Evolutionary conservation across 2,888 invertebrate species (phyloP).

Genomic region (Cecidostiba fungosa): DNA sequence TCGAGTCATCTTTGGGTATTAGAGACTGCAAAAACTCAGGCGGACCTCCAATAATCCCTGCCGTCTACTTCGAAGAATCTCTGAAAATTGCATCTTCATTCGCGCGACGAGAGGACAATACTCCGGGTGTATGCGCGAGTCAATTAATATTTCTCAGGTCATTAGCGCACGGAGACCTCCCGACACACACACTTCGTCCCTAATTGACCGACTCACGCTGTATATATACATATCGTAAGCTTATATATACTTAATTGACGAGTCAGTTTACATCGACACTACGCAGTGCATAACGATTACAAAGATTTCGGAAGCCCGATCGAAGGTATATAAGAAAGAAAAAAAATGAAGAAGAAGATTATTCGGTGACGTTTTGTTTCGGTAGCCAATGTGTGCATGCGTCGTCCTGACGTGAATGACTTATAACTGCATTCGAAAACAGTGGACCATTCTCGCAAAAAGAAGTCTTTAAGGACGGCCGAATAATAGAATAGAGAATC

Average conservation of each 20-base stretch:
- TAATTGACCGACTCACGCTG: slow-evolving; percentile 68
- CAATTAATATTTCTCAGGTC: slow-evolving; percentile 73
- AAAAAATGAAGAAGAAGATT: neutral
- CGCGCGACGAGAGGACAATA: neutral
- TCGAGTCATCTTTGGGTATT: too few relatives aligned
- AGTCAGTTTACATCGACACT: slow-evolving; percentile 28
- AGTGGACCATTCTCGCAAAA: slow-evolving; percentile 63
- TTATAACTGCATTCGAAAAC: slow-evolving; percentile 64
- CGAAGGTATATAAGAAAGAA: neutral
- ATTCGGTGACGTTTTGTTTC: slow-evolving; percentile 59
- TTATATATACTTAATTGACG: slow-evolving; percentile 64
- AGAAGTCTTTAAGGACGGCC: slow-evolving; percentile 69
- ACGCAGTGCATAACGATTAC: neutral
- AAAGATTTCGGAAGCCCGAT: neutral
- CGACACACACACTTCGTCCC: slow-evolving; percentile 63
- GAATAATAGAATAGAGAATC: slow-evolving; percentile 72
- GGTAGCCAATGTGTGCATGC: slow-evolving; percentile 31
- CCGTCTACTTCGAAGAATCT: neutral
- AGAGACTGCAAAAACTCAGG: too few relatives aligned
- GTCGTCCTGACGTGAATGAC: slow-evolving; percentile 67
- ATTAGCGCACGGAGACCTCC: slow-evolving; percentile 70
- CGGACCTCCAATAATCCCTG: slow-evolving; percentile 41
- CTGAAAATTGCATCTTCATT: slow-evolving; percentile 46
- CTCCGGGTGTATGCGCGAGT: slow-evolving; percentile 49
- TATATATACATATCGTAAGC: neutral